A percentile compares a stretch with the other conserved stretches of the same genome.
Conservation (phyloP, 2,797 vertebrate genomes). For the Macropodus opercularis region DNA sequence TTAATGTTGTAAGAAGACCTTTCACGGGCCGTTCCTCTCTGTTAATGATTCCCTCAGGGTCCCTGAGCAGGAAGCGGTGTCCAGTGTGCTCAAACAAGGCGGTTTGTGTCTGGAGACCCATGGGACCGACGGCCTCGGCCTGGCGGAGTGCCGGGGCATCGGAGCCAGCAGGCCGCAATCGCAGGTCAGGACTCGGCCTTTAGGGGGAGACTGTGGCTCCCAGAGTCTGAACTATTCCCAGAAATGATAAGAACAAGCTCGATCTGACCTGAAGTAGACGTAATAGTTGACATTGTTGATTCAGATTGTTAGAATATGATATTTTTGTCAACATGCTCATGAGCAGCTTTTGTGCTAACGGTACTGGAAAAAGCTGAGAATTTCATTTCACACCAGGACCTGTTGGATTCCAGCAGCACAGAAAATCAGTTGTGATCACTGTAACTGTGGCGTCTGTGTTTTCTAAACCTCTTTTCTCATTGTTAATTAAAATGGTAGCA, state of each 20-base stretch:
- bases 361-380: too few relatives aligned
- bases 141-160: slow-evolving; percentile 87
- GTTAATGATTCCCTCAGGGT: slow-evolving; percentile 78
- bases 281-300: too few relatives aligned
- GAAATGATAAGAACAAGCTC: not conserved
- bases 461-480: too few relatives aligned
- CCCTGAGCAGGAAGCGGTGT: slow-evolving; percentile 91
- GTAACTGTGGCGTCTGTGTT: too few relatives aligned
- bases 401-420: too few relatives aligned
- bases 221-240: not conserved
- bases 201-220: not conserved
- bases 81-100: slow-evolving; percentile 90
- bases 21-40: slow-evolving; percentile 14
- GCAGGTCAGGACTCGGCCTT: slow-evolving; percentile 83
- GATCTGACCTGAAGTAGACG: not conserved
- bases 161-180: slow-evolving; percentile 82
- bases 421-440: too few relatives aligned
- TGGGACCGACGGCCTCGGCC: slow-evolving; percentile 83
- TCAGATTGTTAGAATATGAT: not conserved
- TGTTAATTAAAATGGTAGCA: too few relatives aligned
- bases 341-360: too few relatives aligned
- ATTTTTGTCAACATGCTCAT: not conserved
- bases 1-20: slow-evolving; percentile 31
- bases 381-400: not conserved
- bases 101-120: slow-evolving; percentile 89